Evolutionary conservation across 2,113 vertebrate species (phyloP).

Genomic region (Entelurus aequoreus): DNA sequence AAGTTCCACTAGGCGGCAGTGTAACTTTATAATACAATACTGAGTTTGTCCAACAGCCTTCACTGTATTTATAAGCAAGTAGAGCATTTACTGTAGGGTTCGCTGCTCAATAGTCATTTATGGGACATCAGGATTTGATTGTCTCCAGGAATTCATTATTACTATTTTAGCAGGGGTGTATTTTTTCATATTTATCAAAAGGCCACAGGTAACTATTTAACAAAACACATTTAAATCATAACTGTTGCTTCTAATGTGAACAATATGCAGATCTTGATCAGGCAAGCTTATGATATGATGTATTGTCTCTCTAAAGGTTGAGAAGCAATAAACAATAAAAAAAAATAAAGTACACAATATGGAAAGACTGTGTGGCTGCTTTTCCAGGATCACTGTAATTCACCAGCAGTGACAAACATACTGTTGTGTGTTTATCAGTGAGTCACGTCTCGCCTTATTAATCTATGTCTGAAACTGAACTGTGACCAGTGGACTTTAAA

Average conservation of each 20-base stretch:
- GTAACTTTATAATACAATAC: conserved; percentile 1
- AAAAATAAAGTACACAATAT: not conserved
- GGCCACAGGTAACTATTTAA: not conserved
- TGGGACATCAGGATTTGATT: not conserved
- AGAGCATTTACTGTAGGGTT: not conserved
- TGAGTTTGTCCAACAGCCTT: not conserved
- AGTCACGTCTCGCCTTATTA: not conserved
- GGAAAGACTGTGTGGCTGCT: not conserved
- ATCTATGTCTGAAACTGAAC: not conserved
- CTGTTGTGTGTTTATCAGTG: conserved; percentile 5
- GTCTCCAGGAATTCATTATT: not conserved
- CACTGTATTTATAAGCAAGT: not conserved
- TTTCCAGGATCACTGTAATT: conserved; percentile 1
- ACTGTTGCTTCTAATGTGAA: not conserved
- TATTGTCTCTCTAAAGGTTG: not conserved
- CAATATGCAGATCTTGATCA: too few relatives aligned
- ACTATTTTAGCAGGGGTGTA: too few relatives aligned
- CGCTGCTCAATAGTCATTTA: not conserved
- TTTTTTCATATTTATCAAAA: not conserved
- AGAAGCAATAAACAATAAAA: conserved; percentile 3
- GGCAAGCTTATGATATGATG: too few relatives aligned
- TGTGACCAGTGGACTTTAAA: conserved; percentile 32
- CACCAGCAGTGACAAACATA: not conserved
- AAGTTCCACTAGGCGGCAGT: conserved; percentile 27
- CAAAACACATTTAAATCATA: not conserved